Evolutionary conservation across 2,797 vertebrate species (phyloP).

Genomic region (Pipistrellus pipistrellus): DNA sequence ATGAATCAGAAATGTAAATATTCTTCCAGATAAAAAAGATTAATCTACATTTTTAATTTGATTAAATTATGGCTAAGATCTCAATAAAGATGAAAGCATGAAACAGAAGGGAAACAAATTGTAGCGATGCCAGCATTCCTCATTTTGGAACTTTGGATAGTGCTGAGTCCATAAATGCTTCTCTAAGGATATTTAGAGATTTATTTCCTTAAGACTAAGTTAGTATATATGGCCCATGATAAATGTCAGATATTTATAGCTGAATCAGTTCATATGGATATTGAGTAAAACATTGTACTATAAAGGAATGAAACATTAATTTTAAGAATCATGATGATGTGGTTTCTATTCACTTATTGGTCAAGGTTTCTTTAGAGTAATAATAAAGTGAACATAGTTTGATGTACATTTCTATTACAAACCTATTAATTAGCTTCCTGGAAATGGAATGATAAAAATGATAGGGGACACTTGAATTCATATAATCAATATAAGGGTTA

Average conservation of each 20-base stretch:
- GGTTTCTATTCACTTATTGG: constrained; percentile 6
- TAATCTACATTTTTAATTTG: background rate
- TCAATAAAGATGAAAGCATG: constrained; percentile 17
- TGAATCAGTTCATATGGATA: background rate
- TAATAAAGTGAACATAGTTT: constrained; percentile 43
- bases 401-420: background rate
- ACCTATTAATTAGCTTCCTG: constrained; percentile 25
- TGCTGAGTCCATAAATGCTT: background rate
- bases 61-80: background rate
- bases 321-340: constrained; percentile 25
- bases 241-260: constrained; percentile 20
- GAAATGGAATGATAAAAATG: background rate
- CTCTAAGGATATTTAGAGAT: constrained; percentile 10
- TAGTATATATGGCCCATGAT: background rate
- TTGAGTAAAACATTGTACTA: background rate
- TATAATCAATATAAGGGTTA: background rate
- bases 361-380: background rate
- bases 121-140: background rate
- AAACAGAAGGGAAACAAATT: background rate
- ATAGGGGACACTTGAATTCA: background rate
- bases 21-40: background rate
- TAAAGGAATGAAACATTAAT: constrained; percentile 17
- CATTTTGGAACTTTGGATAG: background rate
- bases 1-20: constrained; percentile 41
- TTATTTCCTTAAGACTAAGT: background rate